Conservation (phyloP, 2,797 vertebrate species). For the Lutjanus campechanus region DNA sequence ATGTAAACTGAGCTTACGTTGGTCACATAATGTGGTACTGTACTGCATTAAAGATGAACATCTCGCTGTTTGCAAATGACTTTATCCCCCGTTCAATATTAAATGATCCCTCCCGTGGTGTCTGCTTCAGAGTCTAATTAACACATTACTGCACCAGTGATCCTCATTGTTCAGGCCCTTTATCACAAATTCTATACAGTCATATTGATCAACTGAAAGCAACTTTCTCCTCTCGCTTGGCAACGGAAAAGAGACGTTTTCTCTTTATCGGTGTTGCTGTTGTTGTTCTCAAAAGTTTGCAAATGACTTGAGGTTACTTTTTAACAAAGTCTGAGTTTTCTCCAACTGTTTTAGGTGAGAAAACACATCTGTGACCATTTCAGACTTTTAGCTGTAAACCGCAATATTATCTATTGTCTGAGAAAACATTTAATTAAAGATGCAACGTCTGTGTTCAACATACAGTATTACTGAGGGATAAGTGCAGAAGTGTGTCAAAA, state of each 20-base stretch:
- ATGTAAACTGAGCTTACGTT: constrained; percentile 7
- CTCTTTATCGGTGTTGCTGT: background rate
- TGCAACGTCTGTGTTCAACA: too few relatives aligned
- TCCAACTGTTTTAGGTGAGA: too few relatives aligned
- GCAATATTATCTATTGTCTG: too few relatives aligned
- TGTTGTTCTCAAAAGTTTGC: background rate
- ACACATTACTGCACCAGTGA: constrained; percentile 5
- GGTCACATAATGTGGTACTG: constrained; percentile 1
- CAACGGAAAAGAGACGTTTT: background rate
- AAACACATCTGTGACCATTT: too few relatives aligned
- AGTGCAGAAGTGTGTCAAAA: too few relatives aligned
- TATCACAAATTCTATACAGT: constrained; percentile 2
- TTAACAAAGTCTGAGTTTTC: background rate
- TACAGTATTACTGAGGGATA: too few relatives aligned
- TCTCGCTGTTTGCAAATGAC: constrained; percentile 4
- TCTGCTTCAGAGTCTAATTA: constrained; percentile 3
- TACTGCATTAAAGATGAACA: constrained; percentile 6
- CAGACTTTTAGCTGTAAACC: too few relatives aligned
- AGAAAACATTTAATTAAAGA: too few relatives aligned
- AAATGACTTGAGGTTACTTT: background rate
- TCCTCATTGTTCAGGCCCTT: background rate
- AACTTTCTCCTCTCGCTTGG: background rate
- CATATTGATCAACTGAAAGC: background rate
- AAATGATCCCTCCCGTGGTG: background rate
- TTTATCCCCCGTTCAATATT: background rate